A percentile compares a stretch with the other conserved stretches of the same genome.
These are phyloP conservation scores for Chloebia gouldiae DNA, from an alignment of 2,113 vertebrate species.

Conservation along the genomic window DNA sequence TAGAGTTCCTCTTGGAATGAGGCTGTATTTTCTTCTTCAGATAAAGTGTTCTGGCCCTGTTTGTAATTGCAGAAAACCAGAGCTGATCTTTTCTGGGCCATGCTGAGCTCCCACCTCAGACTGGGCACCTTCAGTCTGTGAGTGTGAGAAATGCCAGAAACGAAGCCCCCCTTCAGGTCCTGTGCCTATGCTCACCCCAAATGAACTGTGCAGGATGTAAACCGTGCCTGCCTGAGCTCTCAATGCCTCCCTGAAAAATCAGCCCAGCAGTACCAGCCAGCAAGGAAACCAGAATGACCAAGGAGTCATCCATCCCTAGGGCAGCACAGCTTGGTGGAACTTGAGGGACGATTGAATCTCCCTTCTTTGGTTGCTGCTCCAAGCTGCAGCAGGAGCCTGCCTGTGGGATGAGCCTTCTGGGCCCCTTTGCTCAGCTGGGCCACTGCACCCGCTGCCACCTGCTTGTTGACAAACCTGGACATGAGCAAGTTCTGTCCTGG, in stretches of 20 bases:
- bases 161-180: neutral
- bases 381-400: neutral
- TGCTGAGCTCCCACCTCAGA: neutral
- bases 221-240: neutral
- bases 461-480: neutral
- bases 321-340: neutral
- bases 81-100: neutral
- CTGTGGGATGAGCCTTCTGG: neutral
- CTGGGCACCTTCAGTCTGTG: too few species aligned
- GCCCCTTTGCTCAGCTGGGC: neutral
- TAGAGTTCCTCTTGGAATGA: neutral
- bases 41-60: neutral
- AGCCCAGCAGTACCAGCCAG: neutral
- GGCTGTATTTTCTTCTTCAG: neutral
- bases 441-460: neutral
- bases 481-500: rapidly evolving
- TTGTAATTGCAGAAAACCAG: neutral
- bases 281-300: neutral
- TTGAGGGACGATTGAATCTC: neutral
- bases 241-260: neutral
- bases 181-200: neutral
- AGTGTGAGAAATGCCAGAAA: neutral
- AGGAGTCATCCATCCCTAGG: neutral
- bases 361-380: neutral
- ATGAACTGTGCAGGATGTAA: neutral